A percentile compares a stretch with the other conserved stretches of the same genome.
Evolutionary conservation across 92 coral and sea anemone species (phyloP).

Genomic region (Galaxea fascicularis): DNA sequence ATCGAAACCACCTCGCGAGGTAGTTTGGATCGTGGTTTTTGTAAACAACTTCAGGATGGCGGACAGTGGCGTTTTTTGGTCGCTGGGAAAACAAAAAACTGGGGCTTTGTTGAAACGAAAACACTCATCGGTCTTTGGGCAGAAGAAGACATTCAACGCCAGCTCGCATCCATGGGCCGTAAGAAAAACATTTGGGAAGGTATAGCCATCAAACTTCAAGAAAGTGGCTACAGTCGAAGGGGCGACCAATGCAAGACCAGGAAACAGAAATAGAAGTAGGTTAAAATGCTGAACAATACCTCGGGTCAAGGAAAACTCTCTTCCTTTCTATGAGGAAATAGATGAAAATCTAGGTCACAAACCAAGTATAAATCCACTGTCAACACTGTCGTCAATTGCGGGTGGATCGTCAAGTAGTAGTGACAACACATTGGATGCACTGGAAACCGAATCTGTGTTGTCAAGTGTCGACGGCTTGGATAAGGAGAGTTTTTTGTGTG

Average conservation of each 20-base stretch:
- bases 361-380: not conserved
- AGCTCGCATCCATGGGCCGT: constrained; percentile 3
- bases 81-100: constrained; percentile 20
- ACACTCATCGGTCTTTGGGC: constrained; percentile 17
- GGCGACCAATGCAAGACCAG: constrained; percentile 13
- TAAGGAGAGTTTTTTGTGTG: not conserved
- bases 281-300: constrained; percentile 8
- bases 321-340: constrained; percentile 2
- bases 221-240: not conserved
- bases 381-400: too few species aligned
- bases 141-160: not conserved
- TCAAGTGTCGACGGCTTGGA: constrained; percentile 5
- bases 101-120: constrained; percentile 34
- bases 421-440: not conserved
- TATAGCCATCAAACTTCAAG: not conserved
- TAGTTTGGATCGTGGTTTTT: constrained; percentile 20
- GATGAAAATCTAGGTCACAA: not conserved
- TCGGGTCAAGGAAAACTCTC: constrained; percentile 3
- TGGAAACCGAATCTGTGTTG: not conserved
- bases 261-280: constrained; percentile 1
- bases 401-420: not conserved
- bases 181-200: not conserved
- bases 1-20: constrained; percentile 29
- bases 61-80: constrained; percentile 6
- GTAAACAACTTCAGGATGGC: not conserved